Evolutionary conservation across 1,140 invertebrate genomes (phyloP), one percentile per base, ranked within the genome.

Genomic region (Drosophila eugracilis): DNA sequence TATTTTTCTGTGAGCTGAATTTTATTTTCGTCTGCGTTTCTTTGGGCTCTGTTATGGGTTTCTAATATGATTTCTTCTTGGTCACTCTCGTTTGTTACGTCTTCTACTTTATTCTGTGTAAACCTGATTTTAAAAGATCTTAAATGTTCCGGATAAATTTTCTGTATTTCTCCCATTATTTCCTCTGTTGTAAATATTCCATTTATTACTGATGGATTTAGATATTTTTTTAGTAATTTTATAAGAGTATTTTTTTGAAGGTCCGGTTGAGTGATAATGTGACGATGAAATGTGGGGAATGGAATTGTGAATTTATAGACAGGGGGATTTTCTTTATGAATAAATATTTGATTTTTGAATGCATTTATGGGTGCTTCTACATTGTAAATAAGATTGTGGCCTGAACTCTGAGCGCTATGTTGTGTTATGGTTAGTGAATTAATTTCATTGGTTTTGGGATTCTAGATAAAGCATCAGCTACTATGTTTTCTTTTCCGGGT

Each of bases 321-420:
- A 34, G 39, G 50, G 12, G 47, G 26, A 47, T 57, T 37, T 63
- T 70, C 42, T 30, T 47, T 30, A 15, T 30, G 4, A 30, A 30
- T 30, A 4, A 47, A 47, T 47, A 30, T 47, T 17, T 47, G 44
- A 12, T 47, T 47, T 30, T 47, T 19, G 17, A 47, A 47, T 28
- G 44, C 44, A 7, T 44, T 41, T 21, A 21, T 41, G 5, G 39
- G 24, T 4, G 10, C 24, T 28, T 48, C 26, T 19, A 48, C 10
- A 17, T 10, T 48, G 2, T 1, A 1, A 2, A 32, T 48, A 3
- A 48, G 28, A 30, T 48, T 48, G 5, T 44, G 41, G 21, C 6
- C n/a, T 14, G 52, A 75, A 21, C 57, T 70, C n/a, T 72, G 54
- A 12, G 47, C 55, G 34, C 67, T 72, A 45, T 66, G 60, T 42